Conservation (phyloP, 2,113 vertebrate genomes). For the Zosterops borbonicus region DNA sequence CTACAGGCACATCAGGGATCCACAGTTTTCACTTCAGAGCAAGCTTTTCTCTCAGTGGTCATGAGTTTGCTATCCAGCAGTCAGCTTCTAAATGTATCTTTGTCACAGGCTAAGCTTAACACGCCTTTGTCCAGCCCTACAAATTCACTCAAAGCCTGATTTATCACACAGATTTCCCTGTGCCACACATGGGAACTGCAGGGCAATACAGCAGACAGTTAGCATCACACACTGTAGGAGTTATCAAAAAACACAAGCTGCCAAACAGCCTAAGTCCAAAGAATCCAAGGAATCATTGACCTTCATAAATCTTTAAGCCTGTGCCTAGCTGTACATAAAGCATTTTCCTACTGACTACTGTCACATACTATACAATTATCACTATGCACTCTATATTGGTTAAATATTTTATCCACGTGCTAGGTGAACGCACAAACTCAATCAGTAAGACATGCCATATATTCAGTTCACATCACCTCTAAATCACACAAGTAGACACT, state of each 20-base stretch:
- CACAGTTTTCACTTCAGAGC: not conserved
- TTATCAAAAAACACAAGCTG: not conserved
- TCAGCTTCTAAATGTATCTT: not conserved
- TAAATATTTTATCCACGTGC: not conserved
- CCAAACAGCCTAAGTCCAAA: not conserved
- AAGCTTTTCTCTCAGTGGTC: not conserved
- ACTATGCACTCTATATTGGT: not conserved
- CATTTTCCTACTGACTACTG: not conserved
- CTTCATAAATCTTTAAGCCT: not conserved
- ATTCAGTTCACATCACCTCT: not conserved
- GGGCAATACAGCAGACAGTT: not conserved
- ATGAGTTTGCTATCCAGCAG: not conserved
- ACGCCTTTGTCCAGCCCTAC: not conserved
- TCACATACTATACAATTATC: not conserved
- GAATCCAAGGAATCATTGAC: not conserved
- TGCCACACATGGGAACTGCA: not conserved
- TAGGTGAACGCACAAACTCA: not conserved
- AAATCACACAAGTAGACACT: not conserved
- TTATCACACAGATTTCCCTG: not conserved
- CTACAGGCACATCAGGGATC: not conserved
- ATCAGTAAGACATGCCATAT: not conserved
- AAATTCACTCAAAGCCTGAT: not conserved
- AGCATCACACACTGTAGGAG: not conserved
- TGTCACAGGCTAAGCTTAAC: not conserved
- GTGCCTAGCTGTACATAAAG: not conserved